These are phyloP conservation scores for Labeo catla DNA, from an alignment of 2,113 vertebrate genomes.

Conservation along the genomic window DNA sequence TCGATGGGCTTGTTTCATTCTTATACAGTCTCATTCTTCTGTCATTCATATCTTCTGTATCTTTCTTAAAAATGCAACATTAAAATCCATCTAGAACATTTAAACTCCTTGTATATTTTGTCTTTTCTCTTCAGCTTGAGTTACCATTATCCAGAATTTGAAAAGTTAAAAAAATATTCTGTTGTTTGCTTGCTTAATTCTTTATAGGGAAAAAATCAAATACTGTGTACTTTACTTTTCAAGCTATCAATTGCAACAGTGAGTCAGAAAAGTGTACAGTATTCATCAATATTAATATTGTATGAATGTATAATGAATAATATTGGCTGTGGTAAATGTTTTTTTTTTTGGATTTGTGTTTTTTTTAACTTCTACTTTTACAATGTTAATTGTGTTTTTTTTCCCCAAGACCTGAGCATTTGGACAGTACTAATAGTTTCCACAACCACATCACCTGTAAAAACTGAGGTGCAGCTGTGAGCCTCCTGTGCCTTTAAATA, in stretches of 20 bases:
- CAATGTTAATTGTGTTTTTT: background rate
- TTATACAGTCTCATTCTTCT: background rate
- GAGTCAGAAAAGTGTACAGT: conserved; percentile 4
- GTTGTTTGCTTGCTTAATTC: background rate
- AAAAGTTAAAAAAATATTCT: background rate
- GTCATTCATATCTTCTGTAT: conserved; percentile 69
- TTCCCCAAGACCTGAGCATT: background rate
- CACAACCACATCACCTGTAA: conserved; percentile 14
- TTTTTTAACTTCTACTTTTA: conserved; percentile 23
- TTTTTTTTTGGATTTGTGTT: background rate
- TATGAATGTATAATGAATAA: conserved; percentile 23
- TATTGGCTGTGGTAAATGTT: background rate
- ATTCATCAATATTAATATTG: background rate
- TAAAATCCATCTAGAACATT: conserved; percentile 19
- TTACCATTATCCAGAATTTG: background rate
- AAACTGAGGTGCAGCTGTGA: conserved; percentile 25
- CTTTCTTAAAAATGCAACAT: conserved; percentile 71
- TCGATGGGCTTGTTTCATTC: conserved; percentile 70
- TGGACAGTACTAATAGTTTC: background rate
- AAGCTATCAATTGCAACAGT: background rate
- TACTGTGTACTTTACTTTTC: background rate
- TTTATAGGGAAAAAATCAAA: background rate
- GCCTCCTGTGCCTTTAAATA: conserved; percentile 40
- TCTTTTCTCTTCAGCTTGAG: conserved; percentile 4
- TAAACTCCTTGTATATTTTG: conserved; percentile 26